Conservation (phyloP, 2,797 vertebrate species). For the Falco berigora region DNA sequence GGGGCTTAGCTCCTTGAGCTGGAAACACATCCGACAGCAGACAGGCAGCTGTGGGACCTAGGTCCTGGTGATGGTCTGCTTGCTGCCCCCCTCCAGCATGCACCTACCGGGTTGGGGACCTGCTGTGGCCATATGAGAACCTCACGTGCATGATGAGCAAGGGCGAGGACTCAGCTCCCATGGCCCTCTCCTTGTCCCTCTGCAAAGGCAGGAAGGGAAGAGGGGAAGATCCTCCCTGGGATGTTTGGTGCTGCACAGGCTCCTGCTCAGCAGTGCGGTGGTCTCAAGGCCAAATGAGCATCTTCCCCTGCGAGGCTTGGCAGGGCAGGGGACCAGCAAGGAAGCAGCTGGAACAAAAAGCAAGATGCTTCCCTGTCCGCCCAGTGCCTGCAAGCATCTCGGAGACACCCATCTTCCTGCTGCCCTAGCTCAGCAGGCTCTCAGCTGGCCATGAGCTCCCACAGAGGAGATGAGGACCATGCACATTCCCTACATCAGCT, state of each 20-base stretch:
- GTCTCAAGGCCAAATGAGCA: not conserved
- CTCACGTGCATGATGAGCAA: not conserved
- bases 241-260: not conserved
- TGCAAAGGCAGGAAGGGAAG: not conserved
- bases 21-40: not conserved
- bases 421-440: not conserved
- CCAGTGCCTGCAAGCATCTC: not conserved
- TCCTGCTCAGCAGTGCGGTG: not conserved
- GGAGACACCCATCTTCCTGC: not conserved
- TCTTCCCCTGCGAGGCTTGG: not conserved
- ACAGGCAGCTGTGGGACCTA: not conserved
- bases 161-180: not conserved
- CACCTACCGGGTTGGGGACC: not conserved
- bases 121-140: not conserved
- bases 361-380: not conserved
- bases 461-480: not conserved
- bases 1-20: not conserved
- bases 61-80: not conserved
- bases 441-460: not conserved
- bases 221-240: not conserved
- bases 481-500: not conserved
- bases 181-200: not conserved
- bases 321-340: not conserved
- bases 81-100: fast-evolving
- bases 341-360: not conserved